Conservation (phyloP, 2,113 vertebrate species). For the Ophthalmolycus amberensis region DNA sequence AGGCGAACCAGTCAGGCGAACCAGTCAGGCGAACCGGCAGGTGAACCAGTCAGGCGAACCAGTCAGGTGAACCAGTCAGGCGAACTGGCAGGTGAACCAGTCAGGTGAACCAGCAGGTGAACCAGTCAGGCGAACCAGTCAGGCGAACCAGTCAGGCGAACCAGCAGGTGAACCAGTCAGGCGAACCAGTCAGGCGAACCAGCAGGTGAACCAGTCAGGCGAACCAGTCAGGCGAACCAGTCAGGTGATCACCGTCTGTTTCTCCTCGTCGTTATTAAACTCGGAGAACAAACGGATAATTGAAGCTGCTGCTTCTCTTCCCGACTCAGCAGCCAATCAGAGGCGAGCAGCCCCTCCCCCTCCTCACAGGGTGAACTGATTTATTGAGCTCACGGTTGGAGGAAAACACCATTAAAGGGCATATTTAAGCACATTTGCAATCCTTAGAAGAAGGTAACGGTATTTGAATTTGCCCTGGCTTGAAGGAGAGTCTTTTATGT, state of each 20-base stretch:
- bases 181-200: neutral
- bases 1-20: no score
- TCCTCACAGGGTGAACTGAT: conserved; percentile 66
- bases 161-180: neutral
- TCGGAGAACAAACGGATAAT: conserved; percentile 50
- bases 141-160: no score
- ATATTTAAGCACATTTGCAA: conserved; percentile 77
- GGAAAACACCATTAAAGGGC: conserved; percentile 75
- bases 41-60: no score
- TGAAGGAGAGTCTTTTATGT: conserved; percentile 77
- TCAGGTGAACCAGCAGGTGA: neutral
- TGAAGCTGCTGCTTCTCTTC: conserved; percentile 21
- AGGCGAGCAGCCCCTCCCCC: neutral
- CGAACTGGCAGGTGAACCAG: no score
- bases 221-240: neutral
- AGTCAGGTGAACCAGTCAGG: neutral
- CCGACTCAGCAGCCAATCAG: conserved; percentile 42
- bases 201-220: neutral
- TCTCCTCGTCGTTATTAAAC: neutral
- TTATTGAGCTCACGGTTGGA: conserved; percentile 60
- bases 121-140: no score
- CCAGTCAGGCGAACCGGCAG: neutral
- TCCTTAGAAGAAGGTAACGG: conserved; percentile 76
- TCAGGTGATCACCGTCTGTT: neutral
- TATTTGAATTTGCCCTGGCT: conserved; percentile 69